phyloP scores from a whole-genome alignment of 2,888 invertebrate genomes.

The Mesoligia furuncula region DNA sequence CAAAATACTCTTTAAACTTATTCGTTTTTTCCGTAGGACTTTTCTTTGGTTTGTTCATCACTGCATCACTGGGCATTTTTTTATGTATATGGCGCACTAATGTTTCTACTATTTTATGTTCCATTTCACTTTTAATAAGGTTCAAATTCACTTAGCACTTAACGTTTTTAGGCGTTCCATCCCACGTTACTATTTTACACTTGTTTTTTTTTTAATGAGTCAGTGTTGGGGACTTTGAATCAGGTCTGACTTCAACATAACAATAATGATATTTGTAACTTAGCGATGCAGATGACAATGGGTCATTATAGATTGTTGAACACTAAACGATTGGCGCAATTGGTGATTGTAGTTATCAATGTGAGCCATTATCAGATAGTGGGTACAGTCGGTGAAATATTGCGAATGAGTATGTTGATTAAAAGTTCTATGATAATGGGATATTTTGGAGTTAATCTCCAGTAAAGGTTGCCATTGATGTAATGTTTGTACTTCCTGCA shows the following conservation, averaged over 20 bases:
- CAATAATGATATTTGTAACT: conserved; percentile 26
- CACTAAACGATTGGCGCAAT: conserved; percentile 57
- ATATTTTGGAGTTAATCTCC: conserved; percentile 24
- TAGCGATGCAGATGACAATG: conserved; percentile 37
- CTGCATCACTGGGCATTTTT: conserved; percentile 46
- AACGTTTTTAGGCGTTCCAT: conserved; percentile 3
- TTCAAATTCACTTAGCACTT: conserved; percentile 36
- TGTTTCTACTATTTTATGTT: conserved; percentile 67
- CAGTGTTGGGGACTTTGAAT: background rate
- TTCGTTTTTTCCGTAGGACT: conserved; percentile 78
- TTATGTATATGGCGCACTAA: conserved; percentile 48
- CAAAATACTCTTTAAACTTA: conserved; percentile 77
- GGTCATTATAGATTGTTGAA: conserved; percentile 44
- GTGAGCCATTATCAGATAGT: conserved; percentile 60
- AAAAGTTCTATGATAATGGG: conserved; percentile 30
- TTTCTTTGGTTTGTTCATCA: conserved; percentile 71
- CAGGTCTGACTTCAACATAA: conserved; percentile 10
- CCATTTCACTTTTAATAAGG: conserved; percentile 59
- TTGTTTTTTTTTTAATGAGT: background rate
- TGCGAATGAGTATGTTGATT: conserved; percentile 36
- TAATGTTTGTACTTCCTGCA: background rate
- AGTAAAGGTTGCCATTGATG: conserved; percentile 5
- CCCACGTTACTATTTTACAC: conserved; percentile 9
- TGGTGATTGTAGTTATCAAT: conserved; percentile 63
- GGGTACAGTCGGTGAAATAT: conserved; percentile 38